phyloP scores from a whole-genome alignment of 2,797 vertebrate species.

The Tachyglossus aculeatus region DNA sequence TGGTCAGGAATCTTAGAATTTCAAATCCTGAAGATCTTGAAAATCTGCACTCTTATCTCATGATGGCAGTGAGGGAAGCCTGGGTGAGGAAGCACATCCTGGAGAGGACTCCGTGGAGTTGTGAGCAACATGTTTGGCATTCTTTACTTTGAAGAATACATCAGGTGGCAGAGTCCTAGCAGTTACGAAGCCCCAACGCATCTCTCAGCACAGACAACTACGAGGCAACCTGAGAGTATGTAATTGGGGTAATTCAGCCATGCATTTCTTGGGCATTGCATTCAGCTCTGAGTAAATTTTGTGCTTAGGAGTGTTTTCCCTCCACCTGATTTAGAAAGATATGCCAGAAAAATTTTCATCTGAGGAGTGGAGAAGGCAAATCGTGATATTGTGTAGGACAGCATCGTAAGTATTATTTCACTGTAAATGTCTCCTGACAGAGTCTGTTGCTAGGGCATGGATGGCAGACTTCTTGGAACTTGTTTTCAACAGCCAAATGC shows the following conservation, averaged over 20 bases:
- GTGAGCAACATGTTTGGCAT: conserved; percentile 15
- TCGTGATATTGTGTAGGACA: too few species aligned
- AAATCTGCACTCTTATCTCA: conserved; percentile 14
- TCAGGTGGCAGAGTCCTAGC: conserved; percentile 2
- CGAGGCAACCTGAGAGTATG: neutral
- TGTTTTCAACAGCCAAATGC: too few species aligned
- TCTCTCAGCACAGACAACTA: neutral
- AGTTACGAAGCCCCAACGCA: conserved; percentile 9
- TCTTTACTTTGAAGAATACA: neutral
- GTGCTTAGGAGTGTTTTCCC: too few species aligned
- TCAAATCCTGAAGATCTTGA: too few species aligned
- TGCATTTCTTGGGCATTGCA: neutral
- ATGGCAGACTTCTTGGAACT: too few species aligned
- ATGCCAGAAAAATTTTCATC: too few species aligned
- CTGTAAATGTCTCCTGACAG: too few species aligned
- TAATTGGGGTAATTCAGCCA: conserved; percentile 4
- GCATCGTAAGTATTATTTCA: too few species aligned
- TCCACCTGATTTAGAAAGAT: too few species aligned
- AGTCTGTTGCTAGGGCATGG: too few species aligned
- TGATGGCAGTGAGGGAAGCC: conserved; percentile 1
- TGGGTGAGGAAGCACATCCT: conserved; percentile 12
- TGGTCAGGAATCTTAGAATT: conserved; percentile 23
- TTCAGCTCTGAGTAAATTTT: neutral
- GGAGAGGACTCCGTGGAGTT: neutral
- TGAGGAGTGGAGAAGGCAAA: too few species aligned